A percentile compares a stretch with the other conserved stretches of the same genome.
phyloP scores from a whole-genome alignment of 2,113 vertebrate genomes.

The Pelobates fuscus region DNA sequence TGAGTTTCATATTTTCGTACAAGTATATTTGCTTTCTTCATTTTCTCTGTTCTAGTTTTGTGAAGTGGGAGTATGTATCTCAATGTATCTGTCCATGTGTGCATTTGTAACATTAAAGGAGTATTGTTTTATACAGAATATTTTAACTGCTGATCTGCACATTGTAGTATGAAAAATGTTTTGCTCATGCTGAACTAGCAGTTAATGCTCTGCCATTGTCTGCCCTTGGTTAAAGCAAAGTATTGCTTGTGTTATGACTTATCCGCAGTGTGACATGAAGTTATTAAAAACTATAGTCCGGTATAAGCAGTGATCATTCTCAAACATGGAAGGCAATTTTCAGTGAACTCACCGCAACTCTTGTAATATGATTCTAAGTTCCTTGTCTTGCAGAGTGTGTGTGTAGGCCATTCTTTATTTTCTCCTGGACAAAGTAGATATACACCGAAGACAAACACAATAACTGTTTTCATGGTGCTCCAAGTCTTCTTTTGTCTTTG shows the following conservation, averaged over 20 bases:
- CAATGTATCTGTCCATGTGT: neutral
- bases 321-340: conserved; percentile 32
- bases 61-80: neutral
- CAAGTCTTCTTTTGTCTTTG: neutral
- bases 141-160: neutral
- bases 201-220: conserved; percentile 31
- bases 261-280: conserved; percentile 29
- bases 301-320: conserved; percentile 15
- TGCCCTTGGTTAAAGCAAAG: conserved; percentile 34
- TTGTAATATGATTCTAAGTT: conserved; percentile 69
- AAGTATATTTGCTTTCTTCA: too few species aligned
- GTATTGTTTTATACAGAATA: neutral
- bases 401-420: conserved; percentile 64
- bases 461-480: conserved; percentile 58
- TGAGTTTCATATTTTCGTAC: too few species aligned
- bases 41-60: too few species aligned
- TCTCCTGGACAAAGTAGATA: conserved; percentile 52
- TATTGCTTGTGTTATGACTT: conserved; percentile 31
- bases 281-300: conserved; percentile 37
- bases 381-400: conserved; percentile 66
- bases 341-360: conserved; percentile 73
- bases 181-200: conserved; percentile 35
- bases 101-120: conserved; percentile 4
- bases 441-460: conserved; percentile 45
- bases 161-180: conserved; percentile 35